Evolutionary conservation across 2,797 vertebrate genomes (phyloP).

Genomic region (Cetoscarus ocellatus): DNA sequence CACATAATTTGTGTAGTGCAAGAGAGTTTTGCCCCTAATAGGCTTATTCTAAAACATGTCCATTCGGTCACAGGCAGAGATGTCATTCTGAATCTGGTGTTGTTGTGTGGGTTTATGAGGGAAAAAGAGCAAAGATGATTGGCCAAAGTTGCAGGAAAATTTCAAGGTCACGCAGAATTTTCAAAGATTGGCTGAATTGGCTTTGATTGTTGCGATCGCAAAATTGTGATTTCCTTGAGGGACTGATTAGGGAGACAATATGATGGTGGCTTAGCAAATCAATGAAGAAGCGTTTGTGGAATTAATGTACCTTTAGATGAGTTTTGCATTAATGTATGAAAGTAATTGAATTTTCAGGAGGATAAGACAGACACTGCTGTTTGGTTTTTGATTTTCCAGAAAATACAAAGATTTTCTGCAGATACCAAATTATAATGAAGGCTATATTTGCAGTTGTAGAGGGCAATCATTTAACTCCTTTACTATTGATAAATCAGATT

Average conservation of each 20-base stretch:
- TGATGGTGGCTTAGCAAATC: neutral
- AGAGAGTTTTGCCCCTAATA: too few species aligned
- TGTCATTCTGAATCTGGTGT: too few species aligned
- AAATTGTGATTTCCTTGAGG: too few species aligned
- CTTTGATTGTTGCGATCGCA: too few species aligned
- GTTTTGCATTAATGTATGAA: conserved; percentile 1
- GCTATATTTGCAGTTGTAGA: neutral
- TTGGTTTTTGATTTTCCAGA: neutral
- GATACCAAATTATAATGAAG: neutral
- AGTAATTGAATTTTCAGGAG: neutral
- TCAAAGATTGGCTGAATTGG: too few species aligned
- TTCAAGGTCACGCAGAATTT: too few species aligned
- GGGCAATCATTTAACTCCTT: neutral
- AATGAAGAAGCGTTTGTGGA: neutral
- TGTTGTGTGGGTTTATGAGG: too few species aligned
- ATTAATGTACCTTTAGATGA: conserved; percentile 2
- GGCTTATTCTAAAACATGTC: too few species aligned
- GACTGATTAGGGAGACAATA: neutral
- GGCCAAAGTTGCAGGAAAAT: too few species aligned
- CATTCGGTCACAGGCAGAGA: too few species aligned
- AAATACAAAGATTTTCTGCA: neutral
- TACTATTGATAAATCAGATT: neutral
- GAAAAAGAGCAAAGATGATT: too few species aligned
- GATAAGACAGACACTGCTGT: neutral
- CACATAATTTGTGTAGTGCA: too few species aligned